Evolutionary conservation across 35 echinoderm and acorn worm species (phyloP).

Genomic region (Chiridota heheva): DNA sequence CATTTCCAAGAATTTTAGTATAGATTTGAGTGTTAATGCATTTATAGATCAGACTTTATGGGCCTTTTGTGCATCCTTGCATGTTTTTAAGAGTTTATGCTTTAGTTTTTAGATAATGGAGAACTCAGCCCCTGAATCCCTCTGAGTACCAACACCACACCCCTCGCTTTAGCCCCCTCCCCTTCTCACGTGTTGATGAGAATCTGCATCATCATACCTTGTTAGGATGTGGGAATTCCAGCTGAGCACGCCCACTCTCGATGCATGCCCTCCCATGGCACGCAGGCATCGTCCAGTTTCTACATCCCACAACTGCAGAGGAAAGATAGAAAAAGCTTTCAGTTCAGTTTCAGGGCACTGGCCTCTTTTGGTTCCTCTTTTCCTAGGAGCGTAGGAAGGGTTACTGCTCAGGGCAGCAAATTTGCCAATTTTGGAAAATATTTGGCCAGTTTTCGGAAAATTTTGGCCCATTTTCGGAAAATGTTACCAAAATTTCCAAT

Average conservation of each 20-base stretch:
- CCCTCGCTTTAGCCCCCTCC: too few species aligned
- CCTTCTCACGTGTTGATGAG: too few species aligned
- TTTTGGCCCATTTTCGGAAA: background rate
- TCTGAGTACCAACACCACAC: too few species aligned
- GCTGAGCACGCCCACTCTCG: constrained; percentile 58
- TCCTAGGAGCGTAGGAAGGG: background rate
- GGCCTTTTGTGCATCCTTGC: too few species aligned
- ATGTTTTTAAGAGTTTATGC: too few species aligned
- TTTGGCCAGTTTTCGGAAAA: background rate
- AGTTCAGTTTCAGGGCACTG: background rate
- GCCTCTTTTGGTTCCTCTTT: too few species aligned
- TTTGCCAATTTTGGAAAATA: background rate
- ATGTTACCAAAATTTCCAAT: background rate
- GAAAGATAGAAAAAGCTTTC: background rate
- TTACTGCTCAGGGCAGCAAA: background rate
- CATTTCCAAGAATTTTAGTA: too few species aligned
- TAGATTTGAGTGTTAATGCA: too few species aligned
- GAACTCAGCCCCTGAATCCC: too few species aligned
- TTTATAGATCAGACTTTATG: too few species aligned
- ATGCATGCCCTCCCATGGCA: constrained; percentile 78
- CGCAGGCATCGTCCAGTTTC: constrained; percentile 68
- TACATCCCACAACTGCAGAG: constrained; percentile 82
- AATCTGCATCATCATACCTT: too few species aligned
- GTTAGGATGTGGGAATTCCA: constrained; percentile 86
- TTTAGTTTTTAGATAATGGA: too few species aligned